Evolutionary conservation across 1,140 invertebrate species (phyloP).

Genomic region (Proales similis): DNA sequence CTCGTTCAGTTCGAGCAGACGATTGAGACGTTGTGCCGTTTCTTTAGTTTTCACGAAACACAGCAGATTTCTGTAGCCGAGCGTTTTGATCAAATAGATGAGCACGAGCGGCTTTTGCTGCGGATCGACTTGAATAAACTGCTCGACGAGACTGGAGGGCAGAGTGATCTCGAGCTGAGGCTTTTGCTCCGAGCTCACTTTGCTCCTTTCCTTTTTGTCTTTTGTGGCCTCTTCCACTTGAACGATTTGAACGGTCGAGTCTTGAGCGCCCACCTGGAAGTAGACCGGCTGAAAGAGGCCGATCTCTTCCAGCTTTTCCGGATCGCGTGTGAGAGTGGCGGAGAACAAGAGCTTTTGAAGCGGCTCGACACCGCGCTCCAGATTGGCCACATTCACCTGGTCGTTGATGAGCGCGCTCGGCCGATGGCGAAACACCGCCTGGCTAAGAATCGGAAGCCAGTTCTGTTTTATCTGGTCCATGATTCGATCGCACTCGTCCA

Average conservation of each 20-base stretch:
- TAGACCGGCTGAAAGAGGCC: slow-evolving; percentile 81
- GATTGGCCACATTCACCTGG: slow-evolving; percentile 39
- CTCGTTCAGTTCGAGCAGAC: slow-evolving; percentile 3
- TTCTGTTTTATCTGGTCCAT: slow-evolving; percentile 81
- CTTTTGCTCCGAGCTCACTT: background rate
- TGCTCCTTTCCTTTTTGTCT: slow-evolving; percentile 28
- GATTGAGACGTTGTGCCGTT: slow-evolving; percentile 60
- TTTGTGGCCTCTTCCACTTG: slow-evolving; percentile 10
- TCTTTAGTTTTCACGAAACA: slow-evolving; percentile 80
- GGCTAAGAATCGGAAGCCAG: slow-evolving; percentile 68
- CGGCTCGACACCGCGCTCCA: slow-evolving; percentile 6
- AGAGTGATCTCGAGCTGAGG: slow-evolving; percentile 10
- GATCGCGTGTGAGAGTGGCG: slow-evolving; percentile 87
- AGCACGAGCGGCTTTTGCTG: slow-evolving; percentile 74
- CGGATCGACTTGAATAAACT: slow-evolving; percentile 62
- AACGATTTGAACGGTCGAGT: slow-evolving; percentile 34
- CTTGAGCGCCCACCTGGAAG: slow-evolving; percentile 64
- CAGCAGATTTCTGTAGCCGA: slow-evolving; percentile 67
- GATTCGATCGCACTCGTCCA: slow-evolving; percentile 91
- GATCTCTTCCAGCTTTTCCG: slow-evolving; percentile 79
- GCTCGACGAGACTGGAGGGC: slow-evolving; percentile 55
- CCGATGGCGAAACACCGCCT: slow-evolving; percentile 44
- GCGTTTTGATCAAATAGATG: slow-evolving; percentile 62
- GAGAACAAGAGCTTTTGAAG: slow-evolving; percentile 85
- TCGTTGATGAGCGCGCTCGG: slow-evolving; percentile 39